Percentiles rank a stretch among this genome's conserved stretches.
Evolutionary conservation across 2,797 vertebrate species (phyloP).

Genomic region (Parambassis ranga): DNA sequence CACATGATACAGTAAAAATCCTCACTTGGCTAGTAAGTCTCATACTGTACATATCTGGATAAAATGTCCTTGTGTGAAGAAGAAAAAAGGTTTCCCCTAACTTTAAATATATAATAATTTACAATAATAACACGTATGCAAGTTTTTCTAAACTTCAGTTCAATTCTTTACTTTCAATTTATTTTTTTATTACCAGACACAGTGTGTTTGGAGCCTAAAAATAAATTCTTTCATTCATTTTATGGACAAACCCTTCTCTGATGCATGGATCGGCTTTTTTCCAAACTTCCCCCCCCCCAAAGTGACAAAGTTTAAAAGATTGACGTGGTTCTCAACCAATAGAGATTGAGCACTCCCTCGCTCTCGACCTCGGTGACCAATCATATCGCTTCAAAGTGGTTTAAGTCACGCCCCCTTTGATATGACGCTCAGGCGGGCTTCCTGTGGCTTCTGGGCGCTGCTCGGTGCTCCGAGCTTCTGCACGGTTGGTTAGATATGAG

Average conservation of each 20-base stretch:
- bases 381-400: conserved; percentile 14
- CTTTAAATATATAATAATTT: not conserved
- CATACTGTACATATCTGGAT: not conserved
- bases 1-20: conserved; percentile 37
- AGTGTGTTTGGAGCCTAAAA: not conserved
- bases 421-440: conserved; percentile 75
- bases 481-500: not conserved
- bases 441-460: conserved; percentile 65
- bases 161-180: not conserved
- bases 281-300: not conserved
- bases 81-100: not conserved
- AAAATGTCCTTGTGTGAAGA: not conserved
- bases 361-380: conserved; percentile 49
- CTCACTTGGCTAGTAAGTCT: not conserved
- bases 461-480: conserved; percentile 4
- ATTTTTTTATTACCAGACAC: not conserved
- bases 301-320: not conserved
- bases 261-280: conserved; percentile 8
- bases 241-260: not conserved
- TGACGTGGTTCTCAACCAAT: conserved; percentile 28
- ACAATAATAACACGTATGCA: no score
- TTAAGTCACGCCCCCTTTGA: conserved; percentile 48
- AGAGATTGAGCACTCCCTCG: fast-evolving
- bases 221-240: conserved; percentile 6
- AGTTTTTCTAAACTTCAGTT: not conserved